Percentiles rank a stretch among this genome's conserved stretches.
Conservation (phyloP, 2,888 invertebrate species). For the Heliconius erato region DNA sequence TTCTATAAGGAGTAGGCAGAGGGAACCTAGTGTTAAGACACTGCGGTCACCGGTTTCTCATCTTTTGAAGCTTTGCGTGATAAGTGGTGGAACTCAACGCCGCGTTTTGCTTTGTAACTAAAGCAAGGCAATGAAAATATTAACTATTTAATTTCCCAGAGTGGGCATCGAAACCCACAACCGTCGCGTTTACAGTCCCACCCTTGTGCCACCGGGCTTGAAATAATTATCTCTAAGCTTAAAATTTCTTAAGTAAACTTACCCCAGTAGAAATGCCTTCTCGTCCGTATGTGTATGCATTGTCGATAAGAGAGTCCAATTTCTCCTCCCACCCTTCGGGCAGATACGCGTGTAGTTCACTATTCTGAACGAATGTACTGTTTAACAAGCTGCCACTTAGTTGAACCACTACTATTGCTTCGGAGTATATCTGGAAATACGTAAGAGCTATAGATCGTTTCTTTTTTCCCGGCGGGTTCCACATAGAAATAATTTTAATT, state of each 20-base stretch:
- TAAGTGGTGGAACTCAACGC: neutral
- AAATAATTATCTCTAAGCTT: neutral
- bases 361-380: conserved; percentile 95
- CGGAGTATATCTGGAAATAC: conserved; percentile 92
- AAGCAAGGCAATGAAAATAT: neutral
- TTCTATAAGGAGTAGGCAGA: neutral
- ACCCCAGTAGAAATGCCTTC: conserved; percentile 96
- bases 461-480: neutral
- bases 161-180: neutral
- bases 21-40: neutral
- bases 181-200: neutral
- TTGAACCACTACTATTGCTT: conserved; percentile 96
- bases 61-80: no score
- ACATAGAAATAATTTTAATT: neutral
- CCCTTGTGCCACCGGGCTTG: no score
- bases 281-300: conserved; percentile 96
- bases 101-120: neutral
- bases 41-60: no score
- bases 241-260: conserved; percentile 57
- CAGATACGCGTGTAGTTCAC: conserved; percentile 92
- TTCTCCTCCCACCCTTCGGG: conserved; percentile 94
- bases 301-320: conserved; percentile 95
- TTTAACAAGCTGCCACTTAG: conserved; percentile 95
- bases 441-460: neutral
- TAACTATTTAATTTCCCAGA: neutral